Conservation (phyloP, 2,888 invertebrate genomes). For the Heliconius aoede region DNA sequence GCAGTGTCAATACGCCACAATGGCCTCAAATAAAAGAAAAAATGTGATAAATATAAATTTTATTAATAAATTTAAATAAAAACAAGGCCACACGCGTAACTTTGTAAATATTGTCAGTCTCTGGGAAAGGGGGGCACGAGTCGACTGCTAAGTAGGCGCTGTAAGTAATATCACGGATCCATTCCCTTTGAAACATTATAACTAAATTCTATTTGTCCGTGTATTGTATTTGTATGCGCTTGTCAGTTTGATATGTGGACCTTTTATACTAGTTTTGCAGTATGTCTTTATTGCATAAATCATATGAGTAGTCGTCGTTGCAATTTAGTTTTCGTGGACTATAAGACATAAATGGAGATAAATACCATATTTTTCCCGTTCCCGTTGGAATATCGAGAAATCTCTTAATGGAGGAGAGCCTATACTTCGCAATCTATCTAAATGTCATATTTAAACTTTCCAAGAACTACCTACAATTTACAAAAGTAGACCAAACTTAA, state of each 20-base stretch:
- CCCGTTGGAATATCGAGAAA: too few species aligned
- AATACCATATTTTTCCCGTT: too few species aligned
- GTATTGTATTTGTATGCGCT: not conserved
- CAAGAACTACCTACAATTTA: too few species aligned
- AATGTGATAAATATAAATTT: constrained; percentile 27
- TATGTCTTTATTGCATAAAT: too few species aligned
- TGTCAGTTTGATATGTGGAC: not conserved
- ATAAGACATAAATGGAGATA: too few species aligned
- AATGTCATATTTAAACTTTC: too few species aligned
- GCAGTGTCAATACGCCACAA: not conserved
- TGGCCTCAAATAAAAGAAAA: not conserved
- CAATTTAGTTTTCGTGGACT: too few species aligned
- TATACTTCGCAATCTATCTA: too few species aligned
- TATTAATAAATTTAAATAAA: constrained; percentile 40
- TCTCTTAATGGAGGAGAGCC: too few species aligned
- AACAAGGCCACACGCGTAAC: constrained; percentile 38
- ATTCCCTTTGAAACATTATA: constrained; percentile 17
- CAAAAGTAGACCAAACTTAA: too few species aligned
- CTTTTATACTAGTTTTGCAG: too few species aligned
- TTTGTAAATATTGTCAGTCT: constrained; percentile 35
- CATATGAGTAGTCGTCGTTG: too few species aligned
- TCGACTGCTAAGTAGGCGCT: constrained; percentile 33
- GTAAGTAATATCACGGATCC: not conserved
- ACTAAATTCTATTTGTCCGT: not conserved
- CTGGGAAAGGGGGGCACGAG: constrained; percentile 39